Conservation (phyloP, 2,888 invertebrate species). For the Thysanoteuthis rhombus region DNA sequence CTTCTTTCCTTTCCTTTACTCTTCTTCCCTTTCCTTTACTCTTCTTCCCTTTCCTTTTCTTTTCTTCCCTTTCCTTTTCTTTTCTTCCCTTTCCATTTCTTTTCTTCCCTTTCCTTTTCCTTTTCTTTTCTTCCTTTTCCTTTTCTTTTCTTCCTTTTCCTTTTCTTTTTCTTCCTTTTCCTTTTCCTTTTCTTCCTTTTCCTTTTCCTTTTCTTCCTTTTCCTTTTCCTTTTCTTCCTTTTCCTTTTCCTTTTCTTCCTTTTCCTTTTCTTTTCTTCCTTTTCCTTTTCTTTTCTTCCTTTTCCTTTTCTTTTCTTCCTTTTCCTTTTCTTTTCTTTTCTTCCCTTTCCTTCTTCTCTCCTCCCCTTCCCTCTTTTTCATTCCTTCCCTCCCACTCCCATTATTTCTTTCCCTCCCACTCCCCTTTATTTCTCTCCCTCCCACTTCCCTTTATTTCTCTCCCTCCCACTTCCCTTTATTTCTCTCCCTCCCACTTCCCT, state of each 20-base stretch:
- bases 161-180: not conserved
- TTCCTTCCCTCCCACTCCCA: too few relatives aligned
- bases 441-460: too few relatives aligned
- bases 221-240: not conserved
- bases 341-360: not conserved
- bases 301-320: not conserved
- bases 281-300: not conserved
- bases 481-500: not conserved
- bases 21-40: not conserved
- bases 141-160: not conserved
- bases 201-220: not conserved
- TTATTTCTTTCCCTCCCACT: not conserved
- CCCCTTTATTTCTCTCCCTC: not conserved
- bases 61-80: too few relatives aligned
- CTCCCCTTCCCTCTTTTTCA: too few relatives aligned
- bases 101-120: too few relatives aligned
- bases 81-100: too few relatives aligned
- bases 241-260: not conserved
- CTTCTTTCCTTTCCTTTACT: not conserved
- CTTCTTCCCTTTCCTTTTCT: not conserved
- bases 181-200: not conserved
- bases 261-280: fast-evolving
- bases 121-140: not conserved
- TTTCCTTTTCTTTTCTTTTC: not conserved
- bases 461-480: not conserved